These are phyloP conservation scores for Tyria jacobaeae DNA, from an alignment of 2,888 invertebrate species.

Conservation along the genomic window DNA sequence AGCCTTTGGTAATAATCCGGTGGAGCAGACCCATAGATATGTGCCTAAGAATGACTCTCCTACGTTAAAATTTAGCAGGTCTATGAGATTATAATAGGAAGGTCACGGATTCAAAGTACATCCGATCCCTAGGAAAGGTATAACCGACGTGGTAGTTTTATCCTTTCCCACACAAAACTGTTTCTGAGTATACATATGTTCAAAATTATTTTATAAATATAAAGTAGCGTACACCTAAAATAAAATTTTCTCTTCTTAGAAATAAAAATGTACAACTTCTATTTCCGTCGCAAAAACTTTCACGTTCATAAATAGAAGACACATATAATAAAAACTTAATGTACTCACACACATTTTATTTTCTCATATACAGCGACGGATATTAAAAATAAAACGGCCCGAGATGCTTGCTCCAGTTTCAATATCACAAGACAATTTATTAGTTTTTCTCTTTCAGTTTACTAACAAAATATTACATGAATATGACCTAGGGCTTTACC, in stretches of 20 bases:
- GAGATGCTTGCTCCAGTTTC: slow-evolving; percentile 3
- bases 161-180: too few species aligned
- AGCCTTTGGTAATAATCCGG: too few species aligned
- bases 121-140: too few species aligned
- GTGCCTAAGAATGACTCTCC: too few species aligned
- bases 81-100: too few species aligned
- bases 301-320: neutral
- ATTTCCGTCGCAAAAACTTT: neutral
- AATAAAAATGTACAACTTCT: neutral
- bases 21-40: too few species aligned
- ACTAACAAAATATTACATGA: neutral
- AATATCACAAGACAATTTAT: neutral
- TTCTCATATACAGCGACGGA: neutral
- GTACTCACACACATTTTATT: neutral
- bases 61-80: too few species aligned
- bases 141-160: too few species aligned
- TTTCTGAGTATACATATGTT: too few species aligned
- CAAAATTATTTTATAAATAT: too few species aligned
- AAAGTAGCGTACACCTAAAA: neutral
- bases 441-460: neutral
- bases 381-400: slow-evolving; percentile 10
- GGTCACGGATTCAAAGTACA: too few species aligned
- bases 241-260: neutral
- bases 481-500: too few species aligned
- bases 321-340: slow-evolving; percentile 10